Evolutionary conservation across 1,140 invertebrate species (phyloP).

Genomic region (Drosophila sulfurigaster): DNA sequence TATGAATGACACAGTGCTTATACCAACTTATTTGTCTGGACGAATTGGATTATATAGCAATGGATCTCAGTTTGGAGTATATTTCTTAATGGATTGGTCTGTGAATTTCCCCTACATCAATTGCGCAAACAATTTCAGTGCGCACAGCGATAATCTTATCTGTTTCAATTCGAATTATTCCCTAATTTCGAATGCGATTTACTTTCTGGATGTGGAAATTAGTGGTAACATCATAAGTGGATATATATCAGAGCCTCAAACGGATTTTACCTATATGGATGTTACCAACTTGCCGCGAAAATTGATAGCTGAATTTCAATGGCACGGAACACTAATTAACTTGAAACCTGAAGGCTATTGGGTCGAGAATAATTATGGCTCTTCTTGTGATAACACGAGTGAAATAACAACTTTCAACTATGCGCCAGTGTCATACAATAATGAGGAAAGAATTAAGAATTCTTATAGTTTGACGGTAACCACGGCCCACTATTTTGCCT

Average conservation of each 20-base stretch:
- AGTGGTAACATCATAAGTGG: neutral
- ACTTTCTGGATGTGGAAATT: slow-evolving; percentile 17
- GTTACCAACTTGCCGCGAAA: neutral
- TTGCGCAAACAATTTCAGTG: too few species aligned
- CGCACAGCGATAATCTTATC: neutral
- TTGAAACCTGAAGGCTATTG: neutral
- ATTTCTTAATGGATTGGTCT: neutral
- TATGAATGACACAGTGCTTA: neutral
- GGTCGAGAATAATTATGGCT: neutral
- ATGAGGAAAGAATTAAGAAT: neutral
- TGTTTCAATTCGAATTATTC: slow-evolving; percentile 34
- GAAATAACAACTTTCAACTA: slow-evolving; percentile 1
- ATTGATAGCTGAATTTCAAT: neutral
- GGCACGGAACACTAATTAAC: neutral
- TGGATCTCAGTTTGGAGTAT: neutral
- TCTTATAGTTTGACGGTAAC: too few species aligned
- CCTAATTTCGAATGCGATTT: slow-evolving; percentile 41
- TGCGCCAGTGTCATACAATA: neutral
- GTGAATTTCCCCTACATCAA: neutral
- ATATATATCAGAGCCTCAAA: slow-evolving; percentile 32
- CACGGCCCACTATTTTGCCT: neutral
- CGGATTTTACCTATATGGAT: neutral
- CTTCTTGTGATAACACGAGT: neutral
- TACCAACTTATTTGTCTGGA: neutral
- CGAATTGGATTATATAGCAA: slow-evolving; percentile 7